phyloP scores from a whole-genome alignment of 2,113 vertebrate genomes.

The Phyllostomus discolor region DNA sequence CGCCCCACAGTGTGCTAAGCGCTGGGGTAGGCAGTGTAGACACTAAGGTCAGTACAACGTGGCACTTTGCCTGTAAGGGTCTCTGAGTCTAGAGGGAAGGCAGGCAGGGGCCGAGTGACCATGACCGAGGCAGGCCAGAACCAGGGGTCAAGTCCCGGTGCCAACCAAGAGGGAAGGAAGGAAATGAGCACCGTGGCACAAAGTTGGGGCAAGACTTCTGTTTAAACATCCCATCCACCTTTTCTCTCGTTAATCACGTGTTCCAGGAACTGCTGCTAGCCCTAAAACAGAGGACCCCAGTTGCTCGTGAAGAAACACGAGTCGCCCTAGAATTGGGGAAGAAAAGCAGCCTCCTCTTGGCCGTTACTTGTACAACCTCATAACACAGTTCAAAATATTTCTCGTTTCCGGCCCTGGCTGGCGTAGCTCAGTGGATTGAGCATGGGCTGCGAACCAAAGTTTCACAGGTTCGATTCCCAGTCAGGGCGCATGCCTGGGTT shows the following conservation, averaged over 20 bases:
- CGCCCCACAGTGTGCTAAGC: fast-evolving
- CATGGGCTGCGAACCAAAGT: no score
- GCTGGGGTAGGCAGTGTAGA: neutral
- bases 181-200: neutral
- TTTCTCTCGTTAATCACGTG: neutral
- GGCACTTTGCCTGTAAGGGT: neutral
- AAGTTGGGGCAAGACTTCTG: neutral
- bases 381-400: neutral
- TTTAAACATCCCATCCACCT: neutral
- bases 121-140: no score
- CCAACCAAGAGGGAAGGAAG: no score
- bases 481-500: no score
- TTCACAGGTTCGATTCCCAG: no score
- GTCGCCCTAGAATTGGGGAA: neutral
- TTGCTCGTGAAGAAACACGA: neutral
- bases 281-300: neutral
- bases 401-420: neutral
- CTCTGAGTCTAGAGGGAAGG: no score
- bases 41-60: neutral
- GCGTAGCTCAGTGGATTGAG: no score
- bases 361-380: neutral
- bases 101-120: neutral
- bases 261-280: neutral
- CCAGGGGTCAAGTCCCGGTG: neutral
- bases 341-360: neutral